These are phyloP conservation scores for Bathynomus jamesi DNA, from an alignment of 1,140 invertebrate genomes.

Conservation along the genomic window DNA sequence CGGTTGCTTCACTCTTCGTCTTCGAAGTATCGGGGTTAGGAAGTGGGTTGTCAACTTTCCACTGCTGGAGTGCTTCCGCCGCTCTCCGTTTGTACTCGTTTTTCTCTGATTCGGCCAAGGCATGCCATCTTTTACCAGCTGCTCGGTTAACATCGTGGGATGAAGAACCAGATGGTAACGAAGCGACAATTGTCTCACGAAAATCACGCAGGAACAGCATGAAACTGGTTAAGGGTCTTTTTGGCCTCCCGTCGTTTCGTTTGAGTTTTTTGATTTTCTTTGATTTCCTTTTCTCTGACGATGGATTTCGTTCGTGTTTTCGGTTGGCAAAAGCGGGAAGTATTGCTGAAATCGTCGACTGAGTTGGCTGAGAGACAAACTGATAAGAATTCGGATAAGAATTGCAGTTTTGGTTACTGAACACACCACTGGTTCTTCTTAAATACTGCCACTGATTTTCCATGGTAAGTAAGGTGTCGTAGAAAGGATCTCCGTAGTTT, in stretches of 20 bases:
- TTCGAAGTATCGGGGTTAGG: neutral
- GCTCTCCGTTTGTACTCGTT: neutral
- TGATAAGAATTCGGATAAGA: neutral
- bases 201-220: neutral
- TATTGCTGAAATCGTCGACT: neutral
- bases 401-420: neutral
- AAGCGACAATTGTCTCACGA: neutral
- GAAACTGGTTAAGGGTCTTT: neutral
- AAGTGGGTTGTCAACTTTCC: neutral
- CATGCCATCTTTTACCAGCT: neutral
- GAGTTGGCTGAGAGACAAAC: neutral
- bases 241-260: neutral
- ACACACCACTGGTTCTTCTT: neutral
- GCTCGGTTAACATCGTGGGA: neutral
- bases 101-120: neutral
- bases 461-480: neutral
- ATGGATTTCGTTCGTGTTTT: too few species aligned
- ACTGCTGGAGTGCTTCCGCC: neutral
- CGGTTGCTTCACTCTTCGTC: neutral
- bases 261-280: neutral
- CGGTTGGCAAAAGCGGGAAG: neutral
- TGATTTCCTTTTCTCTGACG: neutral
- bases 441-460: neutral
- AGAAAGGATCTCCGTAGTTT: neutral
- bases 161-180: neutral